Base-by-base conservation (phyloP, 53 echinoderm and acorn worm genomes). In the Antedon mediterranea region DNA sequence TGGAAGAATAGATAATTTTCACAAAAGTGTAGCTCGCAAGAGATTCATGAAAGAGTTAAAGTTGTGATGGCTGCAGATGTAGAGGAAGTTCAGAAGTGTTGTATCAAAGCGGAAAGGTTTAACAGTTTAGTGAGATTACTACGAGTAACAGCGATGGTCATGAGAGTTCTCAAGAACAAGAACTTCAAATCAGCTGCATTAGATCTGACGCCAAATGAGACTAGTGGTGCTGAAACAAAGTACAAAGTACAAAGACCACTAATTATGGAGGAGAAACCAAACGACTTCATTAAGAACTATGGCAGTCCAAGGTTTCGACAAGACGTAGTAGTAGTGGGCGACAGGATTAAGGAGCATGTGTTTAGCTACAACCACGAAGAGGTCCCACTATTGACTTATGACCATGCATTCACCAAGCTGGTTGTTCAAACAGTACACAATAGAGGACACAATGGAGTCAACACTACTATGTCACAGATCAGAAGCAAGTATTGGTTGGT, bases 251-350 rank as follows among this genome's bases (percentile, higher is more conserved):
- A 77, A 5, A 77, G 30, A 30, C 34, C 34, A 3, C 11, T 77
- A 34, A 30, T 85, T 0, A 30, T 83, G 37, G 26, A 79, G 11
- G 74, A 83, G 72, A 30, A 73, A 30, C 34, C 34, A 28, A 32
- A 72, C 1, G 29, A 72, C 11, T 83, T 83, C 29, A 18, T 74
- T 31, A 80, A 76, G 23, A 57, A 23, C 9, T 57, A 57, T 2
- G 57, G 11, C 4, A 37, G 37, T 37, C 11, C 57, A 2, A 57
- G 34, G 73, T 72, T 74, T 37, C 15, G 85, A 8, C 72, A 84
- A n/a, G 85, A 84, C 73, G 75, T 79, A 3, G 84, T 84, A 26
- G 85, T 84, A 11, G 84, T 83, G 18, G 84, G 79, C 27, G 78
- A 31, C 27, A 70, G 85, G 30, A 70, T 81, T 0, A 71, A 41